Base-by-base conservation (phyloP, 2,888 invertebrate genomes). In the Sclerodermus sp. region DNA sequence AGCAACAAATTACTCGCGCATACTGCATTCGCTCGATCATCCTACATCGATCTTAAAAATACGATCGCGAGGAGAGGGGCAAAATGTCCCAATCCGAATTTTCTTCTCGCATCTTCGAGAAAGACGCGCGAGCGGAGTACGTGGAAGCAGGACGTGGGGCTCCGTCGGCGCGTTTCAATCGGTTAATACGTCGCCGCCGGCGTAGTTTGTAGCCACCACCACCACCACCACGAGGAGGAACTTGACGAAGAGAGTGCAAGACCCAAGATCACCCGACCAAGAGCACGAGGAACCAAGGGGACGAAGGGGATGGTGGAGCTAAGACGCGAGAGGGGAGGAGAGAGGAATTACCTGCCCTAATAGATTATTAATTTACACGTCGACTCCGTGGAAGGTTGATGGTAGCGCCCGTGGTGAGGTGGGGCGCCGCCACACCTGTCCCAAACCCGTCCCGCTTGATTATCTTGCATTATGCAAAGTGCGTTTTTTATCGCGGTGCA, bases 401-500 rank as follows among this genome's bases (percentile, higher is more conserved):
- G 62, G 60, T 59, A 56, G 60, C n/a, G n/a, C 40, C 45, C 40
- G 52, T 45, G 56, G 54, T 47, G 48, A 53, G 48, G 49, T 37
- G 48, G 53, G 46, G 52, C 51, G 53, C 49, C 52, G 43, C 57
- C 64, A 67, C 74, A 74, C 74, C 74, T 75, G 74, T 71, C 69
- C 67, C 66, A 71, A 73, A 70, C 72, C 63, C 61, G 73, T 72
- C 67, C 54, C 62, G 58, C 65, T 73, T 62, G 69, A 74, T 76
- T 73, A 72, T 72, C 68, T 73, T 70, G 65, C 68, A 76, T 76
- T 74, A 76, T 76, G 76, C 71, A 77, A 75, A 76, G 68, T 67
- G 67, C 52, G 56, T 65, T 34, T 34, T 34, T 34, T 34, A 34
- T 34, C 34, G 34, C 34, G 4, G 6, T 12, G 3, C 34, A 34